Base-by-base conservation (phyloP, 2,797 vertebrate genomes). In the Micropoecilia bifurca region DNA sequence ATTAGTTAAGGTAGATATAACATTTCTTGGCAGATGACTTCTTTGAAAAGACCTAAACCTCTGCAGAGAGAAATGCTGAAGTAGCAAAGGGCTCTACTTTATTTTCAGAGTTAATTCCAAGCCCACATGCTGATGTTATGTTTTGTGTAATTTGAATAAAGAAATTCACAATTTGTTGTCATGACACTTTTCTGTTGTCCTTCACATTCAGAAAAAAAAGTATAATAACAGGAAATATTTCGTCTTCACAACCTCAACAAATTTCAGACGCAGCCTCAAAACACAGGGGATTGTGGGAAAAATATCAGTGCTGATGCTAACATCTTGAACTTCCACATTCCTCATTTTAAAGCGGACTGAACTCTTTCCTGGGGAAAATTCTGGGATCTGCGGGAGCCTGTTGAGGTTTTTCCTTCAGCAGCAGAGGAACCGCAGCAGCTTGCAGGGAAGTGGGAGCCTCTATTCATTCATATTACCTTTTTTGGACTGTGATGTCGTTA, bases 401-500 rank as follows among this genome's bases (percentile, higher is more conserved):
- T 16, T 80, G 79, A 79, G 77, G 50, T 80, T 88, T 84, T 72
- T 7, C 22, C 30, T 28, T 25, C 46, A 53, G 76, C 75, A 73
- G 81, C 77, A 74, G 68, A 48, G 33, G 72, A 83, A 63, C 63
- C 20, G 4, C 82, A 83, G 74, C 79, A 79, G 61, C 73, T 73
- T 1, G 71, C 71, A 66, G 18, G 7, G 75, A 77, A 63, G 63
- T 39, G 14, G n/a, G 55, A 59, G 48, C 47, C 76, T 78, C 80
- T 87, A 80, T 80, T 85, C 18, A 87, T 89, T 80, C 79, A 85
- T 82, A 57, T 83, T 80, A 80, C 72, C 83, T 83, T 80, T 83
- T 80, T 78, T 82, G 25, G 74, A 71, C 82, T 81, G 80, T 79
- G 79, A 92, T 81, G 79, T 53, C 76, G 71, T 74, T 79, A 78